Evolutionary conservation across 2,797 vertebrate species (phyloP).

Genomic region (Enteromius radiatus): DNA sequence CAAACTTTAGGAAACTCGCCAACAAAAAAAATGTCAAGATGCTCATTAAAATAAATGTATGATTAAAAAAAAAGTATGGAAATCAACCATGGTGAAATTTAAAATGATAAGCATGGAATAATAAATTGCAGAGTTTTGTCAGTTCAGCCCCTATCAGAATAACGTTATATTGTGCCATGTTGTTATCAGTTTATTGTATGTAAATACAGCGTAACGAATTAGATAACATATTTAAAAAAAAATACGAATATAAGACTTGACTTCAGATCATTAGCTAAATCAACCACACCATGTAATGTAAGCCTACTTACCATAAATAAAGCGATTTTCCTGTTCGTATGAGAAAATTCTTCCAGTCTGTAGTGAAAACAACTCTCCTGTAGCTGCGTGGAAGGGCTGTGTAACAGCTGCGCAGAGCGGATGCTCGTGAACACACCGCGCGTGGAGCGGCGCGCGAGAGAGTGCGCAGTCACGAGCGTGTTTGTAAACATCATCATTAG

Average conservation of each 20-base stretch:
- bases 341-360: no score
- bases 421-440: constrained; percentile 23
- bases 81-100: neutral
- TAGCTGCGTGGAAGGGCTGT: neutral
- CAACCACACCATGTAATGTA: neutral
- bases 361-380: neutral
- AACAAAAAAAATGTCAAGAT: neutral
- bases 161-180: no score
- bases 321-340: neutral
- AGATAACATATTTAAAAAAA: neutral
- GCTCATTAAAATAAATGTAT: neutral
- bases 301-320: constrained; percentile 15
- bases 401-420: constrained; percentile 19
- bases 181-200: neutral
- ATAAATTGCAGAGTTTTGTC: neutral
- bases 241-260: neutral
- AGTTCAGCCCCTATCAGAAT: neutral
- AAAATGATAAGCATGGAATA: neutral
- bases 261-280: neutral
- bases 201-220: neutral
- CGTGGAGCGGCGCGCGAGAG: neutral
- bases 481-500: constrained; percentile 80
- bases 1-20: neutral
- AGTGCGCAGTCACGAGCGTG: constrained; percentile 83
- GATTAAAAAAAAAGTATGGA: neutral